Percentiles rank a stretch among this genome's conserved stretches.
Conservation (phyloP, 2,113 vertebrate species). For the Aphyosemion australe region DNA sequence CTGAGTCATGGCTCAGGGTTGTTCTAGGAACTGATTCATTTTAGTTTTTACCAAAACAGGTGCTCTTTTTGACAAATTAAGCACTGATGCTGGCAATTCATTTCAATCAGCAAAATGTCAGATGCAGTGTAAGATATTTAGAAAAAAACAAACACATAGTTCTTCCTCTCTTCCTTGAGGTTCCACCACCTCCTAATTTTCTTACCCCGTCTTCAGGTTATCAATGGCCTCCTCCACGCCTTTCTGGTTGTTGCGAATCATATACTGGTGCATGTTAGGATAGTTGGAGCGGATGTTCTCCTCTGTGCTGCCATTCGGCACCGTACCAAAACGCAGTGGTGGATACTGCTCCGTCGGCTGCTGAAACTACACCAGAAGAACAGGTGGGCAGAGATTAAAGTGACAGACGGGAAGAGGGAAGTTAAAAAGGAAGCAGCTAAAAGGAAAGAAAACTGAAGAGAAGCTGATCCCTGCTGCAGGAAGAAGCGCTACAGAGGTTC, state of each 20-base stretch:
- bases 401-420: background rate
- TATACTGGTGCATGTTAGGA: conserved; percentile 92
- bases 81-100: too few relatives aligned
- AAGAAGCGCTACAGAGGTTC: conserved; percentile 13
- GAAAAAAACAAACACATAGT: too few relatives aligned
- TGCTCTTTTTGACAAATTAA: too few relatives aligned
- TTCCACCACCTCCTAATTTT: background rate
- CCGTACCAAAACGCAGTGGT: conserved; percentile 90
- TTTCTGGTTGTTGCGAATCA: conserved; percentile 92
- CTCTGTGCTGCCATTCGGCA: conserved; percentile 92
- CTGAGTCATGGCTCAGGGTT: background rate
- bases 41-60: background rate
- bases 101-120: background rate
- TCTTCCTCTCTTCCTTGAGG: background rate
- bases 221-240: conserved; percentile 91
- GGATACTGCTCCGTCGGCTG: conserved; percentile 91
- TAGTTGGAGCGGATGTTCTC: conserved; percentile 95
- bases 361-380: conserved; percentile 82
- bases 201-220: conserved; percentile 88
- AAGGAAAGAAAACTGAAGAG: background rate
- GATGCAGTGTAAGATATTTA: too few relatives aligned
- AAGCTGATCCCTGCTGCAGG: background rate
- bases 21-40: background rate
- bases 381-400: conserved; percentile 27
- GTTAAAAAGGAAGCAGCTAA: background rate